phyloP scores from a whole-genome alignment of 1,140 invertebrate species.

The Glomeris maerens region DNA sequence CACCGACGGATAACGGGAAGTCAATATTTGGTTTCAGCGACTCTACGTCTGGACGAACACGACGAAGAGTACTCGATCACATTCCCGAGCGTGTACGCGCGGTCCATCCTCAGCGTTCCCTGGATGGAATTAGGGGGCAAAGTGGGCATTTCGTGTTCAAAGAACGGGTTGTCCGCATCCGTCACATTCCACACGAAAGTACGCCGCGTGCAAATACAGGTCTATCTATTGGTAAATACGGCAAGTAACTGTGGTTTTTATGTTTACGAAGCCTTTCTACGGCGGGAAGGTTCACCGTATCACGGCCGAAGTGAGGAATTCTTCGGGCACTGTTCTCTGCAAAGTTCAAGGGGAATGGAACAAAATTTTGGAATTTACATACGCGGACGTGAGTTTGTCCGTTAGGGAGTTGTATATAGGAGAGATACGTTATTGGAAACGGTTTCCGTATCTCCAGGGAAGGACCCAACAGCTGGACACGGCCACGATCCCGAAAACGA shows the following conservation, averaged over 20 bases:
- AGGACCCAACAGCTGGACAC: slow-evolving; percentile 31
- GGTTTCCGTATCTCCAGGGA: slow-evolving; percentile 10
- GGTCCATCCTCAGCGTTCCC: slow-evolving; percentile 35
- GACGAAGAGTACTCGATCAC: slow-evolving; percentile 34
- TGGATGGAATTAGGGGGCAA: slow-evolving; percentile 37
- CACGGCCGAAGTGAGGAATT: slow-evolving; percentile 33
- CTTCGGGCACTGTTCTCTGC: slow-evolving; percentile 26
- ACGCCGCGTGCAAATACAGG: slow-evolving; percentile 10
- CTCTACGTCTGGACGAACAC: slow-evolving; percentile 24
- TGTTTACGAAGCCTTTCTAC: slow-evolving; percentile 34
- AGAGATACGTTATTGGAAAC: neutral
- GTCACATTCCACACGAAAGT: slow-evolving; percentile 39
- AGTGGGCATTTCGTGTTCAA: slow-evolving; percentile 28
- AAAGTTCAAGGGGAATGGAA: slow-evolving; percentile 44
- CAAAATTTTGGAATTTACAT: slow-evolving; percentile 29
- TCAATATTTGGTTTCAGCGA: slow-evolving; percentile 21
- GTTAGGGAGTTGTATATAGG: slow-evolving; percentile 8
- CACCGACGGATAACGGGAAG: neutral
- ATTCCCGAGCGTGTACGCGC: slow-evolving; percentile 33
- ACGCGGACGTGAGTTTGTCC: slow-evolving; percentile 26
- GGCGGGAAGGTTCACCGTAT: slow-evolving; percentile 35
- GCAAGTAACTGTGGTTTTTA: slow-evolving; percentile 10
- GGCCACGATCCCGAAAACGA: slow-evolving; percentile 31
- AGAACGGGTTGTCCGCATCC: slow-evolving; percentile 29
- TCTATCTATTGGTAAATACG: slow-evolving; percentile 12